A percentile compares a stretch with the other conserved stretches of the same genome.
phyloP scores from a whole-genome alignment of 2,888 invertebrate genomes.

The Melinaea menophilus region DNA sequence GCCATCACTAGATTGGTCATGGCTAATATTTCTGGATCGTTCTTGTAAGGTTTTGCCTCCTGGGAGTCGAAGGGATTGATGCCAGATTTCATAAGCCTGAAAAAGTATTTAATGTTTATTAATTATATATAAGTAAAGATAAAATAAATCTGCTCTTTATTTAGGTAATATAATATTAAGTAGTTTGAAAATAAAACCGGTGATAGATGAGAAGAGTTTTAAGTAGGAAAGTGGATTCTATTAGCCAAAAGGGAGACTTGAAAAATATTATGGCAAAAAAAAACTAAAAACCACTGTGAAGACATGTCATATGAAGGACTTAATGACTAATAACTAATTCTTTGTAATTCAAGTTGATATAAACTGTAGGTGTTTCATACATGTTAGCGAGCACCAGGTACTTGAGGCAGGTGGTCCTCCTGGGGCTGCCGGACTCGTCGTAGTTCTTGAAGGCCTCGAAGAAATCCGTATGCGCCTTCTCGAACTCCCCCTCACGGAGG shows the following conservation, averaged over 20 bases:
- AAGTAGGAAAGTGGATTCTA: too few relatives aligned
- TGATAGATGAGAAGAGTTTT: too few relatives aligned
- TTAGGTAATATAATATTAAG: too few relatives aligned
- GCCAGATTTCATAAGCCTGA: slow-evolving; percentile 98
- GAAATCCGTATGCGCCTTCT: slow-evolving; percentile 99
- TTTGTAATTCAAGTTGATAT: too few relatives aligned
- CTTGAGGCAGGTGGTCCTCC: slow-evolving; percentile 97
- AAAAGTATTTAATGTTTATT: slow-evolving; percentile 13
- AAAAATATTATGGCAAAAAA: too few relatives aligned
- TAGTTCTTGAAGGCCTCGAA: slow-evolving; percentile 99
- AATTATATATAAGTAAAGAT: too few relatives aligned
- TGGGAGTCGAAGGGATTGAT: slow-evolving; percentile 99
- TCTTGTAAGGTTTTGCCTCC: slow-evolving; percentile 99
- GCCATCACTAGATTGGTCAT: slow-evolving; percentile 99
- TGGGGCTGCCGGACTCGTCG: slow-evolving; percentile 98
- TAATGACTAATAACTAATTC: too few relatives aligned
- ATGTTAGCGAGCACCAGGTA: slow-evolving; percentile 99
- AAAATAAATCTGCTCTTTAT: too few relatives aligned
- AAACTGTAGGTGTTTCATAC: slow-evolving; percentile 74
- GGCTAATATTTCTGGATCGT: slow-evolving; percentile 98
- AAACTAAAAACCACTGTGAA: too few relatives aligned
- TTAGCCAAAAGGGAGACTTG: too few relatives aligned
- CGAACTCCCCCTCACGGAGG: slow-evolving; percentile 97
- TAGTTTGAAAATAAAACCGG: too few relatives aligned
- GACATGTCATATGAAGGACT: too few relatives aligned